phyloP scores from a whole-genome alignment of 2,797 vertebrate genomes.

The Picus viridis region DNA sequence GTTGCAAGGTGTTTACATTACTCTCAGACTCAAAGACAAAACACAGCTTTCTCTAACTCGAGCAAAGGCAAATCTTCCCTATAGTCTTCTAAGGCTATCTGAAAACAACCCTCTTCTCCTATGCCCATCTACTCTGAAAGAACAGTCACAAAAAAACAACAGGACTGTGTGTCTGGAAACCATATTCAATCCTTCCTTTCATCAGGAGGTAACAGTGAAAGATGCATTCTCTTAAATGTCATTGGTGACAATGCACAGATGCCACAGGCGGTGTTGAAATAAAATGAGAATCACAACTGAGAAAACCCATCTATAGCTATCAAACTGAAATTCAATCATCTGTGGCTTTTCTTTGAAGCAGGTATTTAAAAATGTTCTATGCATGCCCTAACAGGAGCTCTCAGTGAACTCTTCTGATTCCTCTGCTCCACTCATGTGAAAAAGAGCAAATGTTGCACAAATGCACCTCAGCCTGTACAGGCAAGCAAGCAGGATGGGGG shows the following conservation, averaged over 20 bases:
- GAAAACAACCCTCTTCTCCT: no score
- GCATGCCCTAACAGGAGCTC: not conserved
- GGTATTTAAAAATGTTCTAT: not conserved
- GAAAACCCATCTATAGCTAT: not conserved
- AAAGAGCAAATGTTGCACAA: not conserved
- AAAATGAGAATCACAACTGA: not conserved
- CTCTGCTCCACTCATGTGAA: not conserved
- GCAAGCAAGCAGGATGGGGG: conserved; percentile 41
- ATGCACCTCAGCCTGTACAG: conserved; percentile 14
- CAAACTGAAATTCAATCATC: not conserved
- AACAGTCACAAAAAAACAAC: not conserved
- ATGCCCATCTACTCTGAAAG: not conserved
- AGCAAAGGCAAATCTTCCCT: no score
- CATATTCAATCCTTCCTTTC: not conserved
- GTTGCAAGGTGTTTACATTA: no score
- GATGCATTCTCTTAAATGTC: not conserved
- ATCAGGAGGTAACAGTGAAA: not conserved
- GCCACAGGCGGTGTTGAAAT: not conserved
- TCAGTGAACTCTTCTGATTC: not conserved
- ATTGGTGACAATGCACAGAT: not conserved
- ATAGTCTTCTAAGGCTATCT: no score
- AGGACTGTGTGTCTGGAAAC: not conserved
- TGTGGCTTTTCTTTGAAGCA: not conserved
- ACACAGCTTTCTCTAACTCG: no score
- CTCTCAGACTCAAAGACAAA: no score